Base-by-base conservation (phyloP, 2,113 vertebrate genomes). In the Sapajus apella region DNA sequence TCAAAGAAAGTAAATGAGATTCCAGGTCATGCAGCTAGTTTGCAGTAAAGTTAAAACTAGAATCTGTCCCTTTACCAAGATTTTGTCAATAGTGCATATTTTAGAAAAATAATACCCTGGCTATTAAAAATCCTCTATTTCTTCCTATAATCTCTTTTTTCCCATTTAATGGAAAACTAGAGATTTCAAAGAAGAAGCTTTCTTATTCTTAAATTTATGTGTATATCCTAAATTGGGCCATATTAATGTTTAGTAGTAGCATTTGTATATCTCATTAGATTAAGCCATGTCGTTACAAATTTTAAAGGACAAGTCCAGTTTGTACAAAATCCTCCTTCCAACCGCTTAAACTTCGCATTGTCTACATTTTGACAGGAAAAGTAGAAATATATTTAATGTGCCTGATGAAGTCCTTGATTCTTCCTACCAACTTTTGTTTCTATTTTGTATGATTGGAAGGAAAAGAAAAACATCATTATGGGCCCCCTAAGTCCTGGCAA, bases 131-230 rank as follows among this genome's bases (percentile, higher is more conserved):
- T 0, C 30, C 27, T 64, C 61, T 52, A 7, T 75, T 92, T 91
- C 2, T 72, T 27, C 17, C 27, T 77, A 66, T 77, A 92, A 55
- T 3, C 1, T 2, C 0, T 80, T 6, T 61, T 23, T 81, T 52
- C 2, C 1, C 73, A 21, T 96, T 87, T 95, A 76, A 88, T 92
- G 55, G 37, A 96, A 96, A 85, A n/a, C 10, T 79, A 55, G 47
- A 66, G 4, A 94, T 94, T 97, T 96, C 21, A 92, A 82, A 55
- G 87, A 9, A 88, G 50, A 76, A 45, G 21, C 0, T 58, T 96
- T 87, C 52, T 43, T 82, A 52, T 86, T 90, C 25, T 87, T 91
- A 89, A 97, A 32, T 93, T 80, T 68, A 50, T 81, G 68, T 61
- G 30, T 86, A 32, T 90, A 11, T 91, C 85, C 91, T 81, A 73